Conservation (phyloP, 2,797 vertebrate species). For the Eupleurogrammus muticus region DNA sequence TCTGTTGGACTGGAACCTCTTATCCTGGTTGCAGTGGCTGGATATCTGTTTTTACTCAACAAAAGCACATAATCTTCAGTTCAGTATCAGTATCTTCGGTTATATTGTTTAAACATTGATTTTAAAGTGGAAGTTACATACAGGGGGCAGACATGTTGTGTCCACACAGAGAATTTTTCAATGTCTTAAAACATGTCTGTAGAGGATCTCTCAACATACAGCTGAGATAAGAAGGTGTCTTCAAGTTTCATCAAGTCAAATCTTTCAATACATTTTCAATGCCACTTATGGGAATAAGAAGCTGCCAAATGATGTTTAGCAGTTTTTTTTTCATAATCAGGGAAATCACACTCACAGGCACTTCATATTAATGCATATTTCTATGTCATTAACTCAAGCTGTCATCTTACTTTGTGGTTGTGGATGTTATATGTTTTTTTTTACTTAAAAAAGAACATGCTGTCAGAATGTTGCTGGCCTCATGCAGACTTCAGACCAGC, state of each 20-base stretch:
- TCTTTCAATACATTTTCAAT: conserved; percentile 48
- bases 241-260: conserved; percentile 24
- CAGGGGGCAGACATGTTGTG: too few species aligned
- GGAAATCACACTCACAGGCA: neutral
- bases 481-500: neutral
- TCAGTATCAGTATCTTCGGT: too few species aligned
- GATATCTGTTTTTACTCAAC: too few species aligned
- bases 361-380: conserved; percentile 9
- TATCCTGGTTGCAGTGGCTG: too few species aligned
- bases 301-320: conserved; percentile 11
- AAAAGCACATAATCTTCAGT: too few species aligned
- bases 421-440: neutral
- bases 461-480: neutral
- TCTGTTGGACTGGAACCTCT: too few species aligned
- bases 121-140: too few species aligned
- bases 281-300: conserved; percentile 17
- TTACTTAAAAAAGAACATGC: neutral
- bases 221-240: conserved; percentile 35
- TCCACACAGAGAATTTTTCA: too few species aligned
- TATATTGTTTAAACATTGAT: too few species aligned
- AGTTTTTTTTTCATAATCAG: conserved; percentile 20
- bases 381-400: conserved; percentile 5
- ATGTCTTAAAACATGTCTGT: too few species aligned
- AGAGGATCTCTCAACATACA: neutral
- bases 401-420: conserved; percentile 12